phyloP scores from a whole-genome alignment of 2,888 invertebrate species.

The Platypus cylindrus region DNA sequence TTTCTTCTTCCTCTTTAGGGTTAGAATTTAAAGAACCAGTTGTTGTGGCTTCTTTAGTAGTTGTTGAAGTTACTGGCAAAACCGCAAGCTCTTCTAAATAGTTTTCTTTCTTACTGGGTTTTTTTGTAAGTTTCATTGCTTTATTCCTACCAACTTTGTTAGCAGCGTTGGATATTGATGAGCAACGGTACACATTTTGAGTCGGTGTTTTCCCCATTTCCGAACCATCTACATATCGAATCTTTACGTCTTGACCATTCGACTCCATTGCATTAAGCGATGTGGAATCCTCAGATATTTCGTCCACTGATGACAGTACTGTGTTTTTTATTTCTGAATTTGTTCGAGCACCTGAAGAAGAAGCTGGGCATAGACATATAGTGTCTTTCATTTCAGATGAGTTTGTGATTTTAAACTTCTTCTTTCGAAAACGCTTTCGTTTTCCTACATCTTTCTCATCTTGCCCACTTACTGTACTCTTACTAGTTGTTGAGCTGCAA shows the following conservation, averaged over 20 bases:
- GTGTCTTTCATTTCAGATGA: too few relatives aligned
- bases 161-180: too few relatives aligned
- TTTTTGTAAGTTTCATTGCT: too few relatives aligned
- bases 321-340: constrained; percentile 10
- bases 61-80: too few relatives aligned
- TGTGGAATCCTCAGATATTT: constrained; percentile 2
- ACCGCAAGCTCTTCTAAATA: too few relatives aligned
- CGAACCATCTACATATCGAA: background rate
- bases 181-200: too few relatives aligned
- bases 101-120: too few relatives aligned
- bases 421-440: constrained; percentile 1
- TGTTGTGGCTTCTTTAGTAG: background rate
- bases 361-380: constrained; percentile 9
- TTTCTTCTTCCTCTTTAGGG: constrained; percentile 1
- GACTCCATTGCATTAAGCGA: background rate
- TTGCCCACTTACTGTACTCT: constrained; percentile 11
- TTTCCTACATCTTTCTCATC: constrained; percentile 7
- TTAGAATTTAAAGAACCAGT: background rate
- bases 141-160: too few relatives aligned
- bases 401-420: constrained; percentile 3
- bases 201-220: too few relatives aligned
- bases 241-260: too few relatives aligned
- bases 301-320: constrained; percentile 11
- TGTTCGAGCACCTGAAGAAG: constrained; percentile 11
- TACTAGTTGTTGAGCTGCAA: constrained; percentile 12